phyloP scores from a whole-genome alignment of 2,888 invertebrate genomes.

The Disparrhopalites patrizii region DNA sequence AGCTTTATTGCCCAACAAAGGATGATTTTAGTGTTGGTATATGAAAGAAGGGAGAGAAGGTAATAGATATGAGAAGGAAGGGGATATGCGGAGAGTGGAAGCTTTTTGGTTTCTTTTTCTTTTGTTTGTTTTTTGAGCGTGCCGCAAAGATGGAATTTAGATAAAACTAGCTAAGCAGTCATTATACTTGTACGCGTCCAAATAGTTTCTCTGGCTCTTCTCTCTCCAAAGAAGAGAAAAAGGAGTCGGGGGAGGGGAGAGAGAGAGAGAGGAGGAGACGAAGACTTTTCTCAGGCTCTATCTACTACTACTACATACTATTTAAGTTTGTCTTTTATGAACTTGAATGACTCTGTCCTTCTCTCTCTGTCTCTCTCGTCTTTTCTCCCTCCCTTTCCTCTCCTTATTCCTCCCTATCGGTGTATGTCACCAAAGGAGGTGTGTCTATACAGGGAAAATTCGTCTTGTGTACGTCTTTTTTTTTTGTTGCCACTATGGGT shows the following conservation, averaged over 20 bases:
- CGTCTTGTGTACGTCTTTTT: too few species aligned
- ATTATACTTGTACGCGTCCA: conserved; percentile 6
- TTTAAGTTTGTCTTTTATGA: not conserved
- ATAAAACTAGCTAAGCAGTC: conserved; percentile 19
- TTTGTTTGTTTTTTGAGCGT: conserved; percentile 15
- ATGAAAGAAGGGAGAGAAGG: not conserved
- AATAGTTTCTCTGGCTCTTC: not conserved
- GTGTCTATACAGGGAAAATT: too few species aligned
- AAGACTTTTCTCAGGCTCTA: too few species aligned
- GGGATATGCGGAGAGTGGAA: not conserved
- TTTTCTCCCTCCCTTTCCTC: too few species aligned
- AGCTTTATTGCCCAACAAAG: conserved; percentile 13
- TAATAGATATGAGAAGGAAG: not conserved
- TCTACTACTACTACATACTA: not conserved
- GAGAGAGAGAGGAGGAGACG: too few species aligned
- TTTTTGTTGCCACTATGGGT: too few species aligned
- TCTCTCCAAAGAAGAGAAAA: too few species aligned
- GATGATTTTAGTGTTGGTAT: conserved; percentile 1
- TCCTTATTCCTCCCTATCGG: too few species aligned
- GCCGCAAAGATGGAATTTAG: conserved; percentile 6
- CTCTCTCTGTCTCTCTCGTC: too few species aligned
- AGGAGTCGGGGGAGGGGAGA: too few species aligned
- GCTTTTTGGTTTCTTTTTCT: conserved; percentile 4
- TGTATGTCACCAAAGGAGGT: too few species aligned
- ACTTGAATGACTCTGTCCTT: too few species aligned